Evolutionary conservation across 2,113 vertebrate species (phyloP), one percentile per base, ranked within the genome.

Genomic region (Alligator sinensis): DNA sequence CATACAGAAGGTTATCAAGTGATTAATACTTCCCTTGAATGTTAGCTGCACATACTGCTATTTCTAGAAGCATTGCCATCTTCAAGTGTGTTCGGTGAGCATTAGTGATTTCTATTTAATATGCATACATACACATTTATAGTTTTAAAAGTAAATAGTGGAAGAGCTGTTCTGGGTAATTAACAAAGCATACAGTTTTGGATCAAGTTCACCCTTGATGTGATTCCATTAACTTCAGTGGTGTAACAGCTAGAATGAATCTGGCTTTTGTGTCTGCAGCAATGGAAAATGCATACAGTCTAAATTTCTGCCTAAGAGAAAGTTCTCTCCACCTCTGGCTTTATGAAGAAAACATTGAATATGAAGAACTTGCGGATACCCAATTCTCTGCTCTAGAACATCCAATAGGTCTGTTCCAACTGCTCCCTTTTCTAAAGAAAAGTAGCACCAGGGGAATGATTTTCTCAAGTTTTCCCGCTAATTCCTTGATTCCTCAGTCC

Each of bases 21-120:
- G 76, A 89, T 94, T 90, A 95, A 55, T n/a, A 93, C 47, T 80
- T 7, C 12, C 82, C 86, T 57, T 61, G 63, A 94, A 89, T 82
- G 86, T 38, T 91, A 91, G 90, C 59, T 86, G 91, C 76, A 87
- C 57, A 81, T 63, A 80, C 4, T 11, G 12, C 91, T 89, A 82
- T 89, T 96, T 89, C 85, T 83, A 89, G 86, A 80, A 95, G 81
- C 74, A 90, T 91, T 95, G 75, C 81, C 62, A 88, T 92, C 94
- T 96, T 94, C 87, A 96, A 95, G 95, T 96, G 95, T 84, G 78
- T 4, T 96, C 78, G 83, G 89, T 95, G 86, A 88, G 61, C 63
- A 91, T 90, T 93, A 96, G 90, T 97, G 85, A 94, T 92, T 95
- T 94, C 82, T 89, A 78, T 88, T 87, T 47, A n/a, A 86, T 54